Evolutionary conservation across 1,140 invertebrate genomes (phyloP).

Genomic region (Plodia interpunctella): DNA sequence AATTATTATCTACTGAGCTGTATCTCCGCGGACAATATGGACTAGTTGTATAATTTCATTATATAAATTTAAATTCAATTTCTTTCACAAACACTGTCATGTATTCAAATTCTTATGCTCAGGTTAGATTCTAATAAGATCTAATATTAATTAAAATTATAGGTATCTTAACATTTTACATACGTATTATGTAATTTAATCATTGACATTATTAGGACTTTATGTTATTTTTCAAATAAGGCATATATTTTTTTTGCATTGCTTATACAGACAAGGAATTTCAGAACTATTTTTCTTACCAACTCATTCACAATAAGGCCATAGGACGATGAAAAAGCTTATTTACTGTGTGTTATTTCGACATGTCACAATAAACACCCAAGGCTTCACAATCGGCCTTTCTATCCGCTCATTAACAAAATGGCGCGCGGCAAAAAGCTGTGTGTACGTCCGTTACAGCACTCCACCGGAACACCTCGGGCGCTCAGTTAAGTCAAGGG

Average conservation of each 20-base stretch:
- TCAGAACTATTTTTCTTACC: too few species aligned
- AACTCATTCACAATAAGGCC: too few species aligned
- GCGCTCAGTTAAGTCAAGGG: conserved; percentile 14
- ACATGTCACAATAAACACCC: conserved; percentile 6
- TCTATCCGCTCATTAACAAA: conserved; percentile 68
- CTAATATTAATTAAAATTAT: not conserved
- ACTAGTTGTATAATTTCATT: too few species aligned
- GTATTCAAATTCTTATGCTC: not conserved
- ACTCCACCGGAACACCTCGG: conserved; percentile 43
- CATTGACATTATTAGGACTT: too few species aligned
- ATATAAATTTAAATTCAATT: not conserved
- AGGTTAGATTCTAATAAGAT: not conserved
- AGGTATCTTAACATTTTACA: too few species aligned
- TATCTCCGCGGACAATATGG: too few species aligned
- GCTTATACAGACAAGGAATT: too few species aligned
- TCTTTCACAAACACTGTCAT: not conserved
- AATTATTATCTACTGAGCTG: conserved; percentile 1
- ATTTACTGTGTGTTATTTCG: not conserved
- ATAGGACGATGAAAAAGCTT: not conserved
- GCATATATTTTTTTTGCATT: too few species aligned
- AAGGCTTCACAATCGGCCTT: conserved; percentile 36
- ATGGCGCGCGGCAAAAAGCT: conserved; percentile 58
- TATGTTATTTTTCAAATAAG: too few species aligned
- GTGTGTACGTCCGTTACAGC: conserved; percentile 44
- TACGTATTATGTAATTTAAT: too few species aligned